A percentile compares a stretch with the other conserved stretches of the same genome.
These are phyloP conservation scores for Ornithoptera priamus DNA, from an alignment of 2,888 invertebrate genomes.

Conservation along the genomic window DNA sequence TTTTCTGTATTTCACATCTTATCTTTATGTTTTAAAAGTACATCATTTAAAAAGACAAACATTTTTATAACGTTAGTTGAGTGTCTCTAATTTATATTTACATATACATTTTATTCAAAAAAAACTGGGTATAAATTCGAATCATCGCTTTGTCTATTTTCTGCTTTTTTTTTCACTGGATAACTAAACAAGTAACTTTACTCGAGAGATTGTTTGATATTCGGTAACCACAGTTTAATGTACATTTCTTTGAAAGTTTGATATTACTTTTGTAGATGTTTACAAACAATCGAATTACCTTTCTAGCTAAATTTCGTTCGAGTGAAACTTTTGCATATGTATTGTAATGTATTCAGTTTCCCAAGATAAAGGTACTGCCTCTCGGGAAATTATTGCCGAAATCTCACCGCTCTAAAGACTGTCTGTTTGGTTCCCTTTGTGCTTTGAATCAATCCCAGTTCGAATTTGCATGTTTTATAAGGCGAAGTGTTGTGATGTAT, in stretches of 20 bases:
- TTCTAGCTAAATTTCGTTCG: constrained; percentile 19
- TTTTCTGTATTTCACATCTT: neutral
- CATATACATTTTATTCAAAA: neutral
- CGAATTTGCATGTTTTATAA: constrained; percentile 79
- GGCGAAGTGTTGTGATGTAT: constrained; percentile 65
- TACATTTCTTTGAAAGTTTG: constrained; percentile 12
- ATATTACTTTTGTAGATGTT: constrained; percentile 28
- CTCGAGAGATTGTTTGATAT: constrained; percentile 8
- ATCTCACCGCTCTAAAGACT: constrained; percentile 72
- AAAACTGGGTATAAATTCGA: neutral
- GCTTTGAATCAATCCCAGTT: constrained; percentile 78
- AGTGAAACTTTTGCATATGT: constrained; percentile 36
- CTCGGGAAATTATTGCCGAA: constrained; percentile 77
- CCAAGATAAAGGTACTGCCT: constrained; percentile 46
- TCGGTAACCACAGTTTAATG: constrained; percentile 5
- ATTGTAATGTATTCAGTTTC: constrained; percentile 68
- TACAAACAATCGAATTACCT: constrained; percentile 26
- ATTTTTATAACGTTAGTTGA: too few species aligned
- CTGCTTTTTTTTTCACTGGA: neutral
- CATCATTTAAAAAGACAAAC: too few species aligned
- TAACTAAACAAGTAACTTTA: constrained; percentile 1
- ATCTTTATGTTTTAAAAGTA: too few species aligned
- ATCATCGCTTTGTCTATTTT: neutral
- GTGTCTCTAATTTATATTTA: neutral
- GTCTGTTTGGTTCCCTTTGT: constrained; percentile 69